Evolutionary conservation across 2,113 vertebrate genomes (phyloP).

Genomic region (Protomyctophum bolini): DNA sequence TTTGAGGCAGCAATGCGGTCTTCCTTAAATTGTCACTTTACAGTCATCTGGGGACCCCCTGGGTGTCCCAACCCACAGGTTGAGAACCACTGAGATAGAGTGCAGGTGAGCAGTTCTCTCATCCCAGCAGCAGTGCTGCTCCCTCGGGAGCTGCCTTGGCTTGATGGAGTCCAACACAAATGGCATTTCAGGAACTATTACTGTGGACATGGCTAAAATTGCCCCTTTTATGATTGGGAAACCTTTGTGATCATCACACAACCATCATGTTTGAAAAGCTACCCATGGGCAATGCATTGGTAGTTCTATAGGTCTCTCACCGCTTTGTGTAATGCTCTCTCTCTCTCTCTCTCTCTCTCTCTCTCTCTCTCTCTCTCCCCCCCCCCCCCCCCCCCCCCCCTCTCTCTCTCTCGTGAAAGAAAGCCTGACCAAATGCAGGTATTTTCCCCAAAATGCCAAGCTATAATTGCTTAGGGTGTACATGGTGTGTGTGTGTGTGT

Average conservation of each 20-base stretch:
- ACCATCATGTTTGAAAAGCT: neutral
- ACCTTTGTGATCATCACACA: neutral
- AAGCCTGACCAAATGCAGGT: neutral
- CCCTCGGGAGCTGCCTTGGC: constrained; percentile 3
- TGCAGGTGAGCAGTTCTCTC: neutral
- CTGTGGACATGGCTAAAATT: constrained; percentile 11
- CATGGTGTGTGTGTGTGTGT: neutral
- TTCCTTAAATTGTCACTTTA: no score
- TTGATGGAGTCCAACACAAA: constrained; percentile 24
- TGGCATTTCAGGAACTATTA: constrained; percentile 32
- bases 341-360: neutral
- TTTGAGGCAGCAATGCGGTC: no score
- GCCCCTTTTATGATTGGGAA: constrained; percentile 11
- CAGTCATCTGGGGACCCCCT: no score
- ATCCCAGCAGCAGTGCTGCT: neutral
- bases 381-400: neutral
- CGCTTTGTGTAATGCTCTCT: neutral
- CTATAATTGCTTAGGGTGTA: constrained; percentile 18
- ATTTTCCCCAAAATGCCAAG: constrained; percentile 3
- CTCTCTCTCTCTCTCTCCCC: neutral
- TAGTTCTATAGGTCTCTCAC: neutral
- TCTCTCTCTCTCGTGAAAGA: neutral
- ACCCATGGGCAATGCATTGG: neutral
- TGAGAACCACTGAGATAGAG: neutral
- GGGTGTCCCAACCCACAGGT: no score